Evolutionary conservation across 2,888 invertebrate genomes (phyloP), one percentile per base, ranked within the genome.

Genomic region (Philopedon plagiatum): DNA sequence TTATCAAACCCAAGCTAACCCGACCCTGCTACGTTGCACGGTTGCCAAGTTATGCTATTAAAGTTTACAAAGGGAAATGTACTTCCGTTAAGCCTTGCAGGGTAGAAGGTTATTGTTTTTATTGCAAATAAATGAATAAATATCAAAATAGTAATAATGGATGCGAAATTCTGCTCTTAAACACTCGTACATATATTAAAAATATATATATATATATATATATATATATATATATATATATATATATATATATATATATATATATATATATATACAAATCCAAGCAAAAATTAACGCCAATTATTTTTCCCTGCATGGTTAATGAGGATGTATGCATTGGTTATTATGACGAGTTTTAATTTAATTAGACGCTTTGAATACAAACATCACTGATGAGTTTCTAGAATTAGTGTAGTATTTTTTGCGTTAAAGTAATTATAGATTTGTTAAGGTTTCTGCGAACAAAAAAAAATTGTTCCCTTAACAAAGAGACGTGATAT

Each of bases 381-480:
- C 41, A 41, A 61, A 61, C 44, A 61, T 9, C 11, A 26, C 29
- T 46, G 61, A 61, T 41, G 39, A 61, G 29, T 61, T 61, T 61
- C 26, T 29, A 46, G 65, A 66, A 66, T 51, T 32, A n/a, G 21
- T 7, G 57, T 34, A 57, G 23, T 21, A 57, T 19, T 34, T 34
- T 51, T 51, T 18, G 19, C 11, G 2, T 26, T 62, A 58, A 66
- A 23, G 34, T 29, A 54, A 65, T 65, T 65, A 65, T 26, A 56
- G 7, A 65, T 56, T 69, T 57, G 69, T 69, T 69, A 63, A 63
- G 63, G 69, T 61, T 34, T 23, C 49, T 39, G n/a, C n/a, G 69
- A 69, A 69, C 69, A 63, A 57, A 56, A 49, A 2, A 44, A 39
- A 56, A 44, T 71, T 71, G 71, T 71, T 67, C 66, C 64, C 57